A percentile compares a stretch with the other conserved stretches of the same genome.
These are phyloP conservation scores for Cygnus olor DNA, from an alignment of 2,797 vertebrate species.

Conservation along the genomic window DNA sequence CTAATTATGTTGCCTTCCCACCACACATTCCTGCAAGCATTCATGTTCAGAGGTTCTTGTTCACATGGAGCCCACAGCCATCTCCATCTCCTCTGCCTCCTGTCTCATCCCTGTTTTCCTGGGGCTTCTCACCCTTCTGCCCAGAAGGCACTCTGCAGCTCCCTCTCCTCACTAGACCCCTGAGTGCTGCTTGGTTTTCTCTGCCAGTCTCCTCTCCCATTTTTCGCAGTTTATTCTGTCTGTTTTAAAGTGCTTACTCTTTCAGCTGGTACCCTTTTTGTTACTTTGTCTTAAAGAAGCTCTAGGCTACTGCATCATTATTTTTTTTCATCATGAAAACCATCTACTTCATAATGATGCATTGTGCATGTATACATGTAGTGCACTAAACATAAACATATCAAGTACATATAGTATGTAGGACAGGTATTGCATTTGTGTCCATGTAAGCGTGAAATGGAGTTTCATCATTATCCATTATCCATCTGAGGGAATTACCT, in stretches of 20 bases:
- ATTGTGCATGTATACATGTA: neutral
- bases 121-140: neutral
- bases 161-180: neutral
- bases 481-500: slow-evolving; percentile 25
- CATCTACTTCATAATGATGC: neutral
- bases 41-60: neutral
- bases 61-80: neutral
- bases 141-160: neutral
- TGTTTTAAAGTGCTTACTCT: neutral
- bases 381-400: neutral
- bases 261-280: neutral
- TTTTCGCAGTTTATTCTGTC: neutral
- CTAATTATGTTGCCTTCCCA: neutral
- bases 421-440: neutral
- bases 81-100: neutral
- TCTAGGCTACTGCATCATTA: neutral
- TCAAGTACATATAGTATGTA: neutral
- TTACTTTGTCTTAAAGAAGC: neutral
- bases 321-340: neutral
- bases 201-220: neutral
- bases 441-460: neutral
- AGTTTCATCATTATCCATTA: slow-evolving; percentile 9
- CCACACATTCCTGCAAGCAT: neutral
- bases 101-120: neutral
- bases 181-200: neutral